Evolutionary conservation across 2,797 vertebrate genomes (phyloP).

Genomic region (Alcedo quadribrachys): DNA sequence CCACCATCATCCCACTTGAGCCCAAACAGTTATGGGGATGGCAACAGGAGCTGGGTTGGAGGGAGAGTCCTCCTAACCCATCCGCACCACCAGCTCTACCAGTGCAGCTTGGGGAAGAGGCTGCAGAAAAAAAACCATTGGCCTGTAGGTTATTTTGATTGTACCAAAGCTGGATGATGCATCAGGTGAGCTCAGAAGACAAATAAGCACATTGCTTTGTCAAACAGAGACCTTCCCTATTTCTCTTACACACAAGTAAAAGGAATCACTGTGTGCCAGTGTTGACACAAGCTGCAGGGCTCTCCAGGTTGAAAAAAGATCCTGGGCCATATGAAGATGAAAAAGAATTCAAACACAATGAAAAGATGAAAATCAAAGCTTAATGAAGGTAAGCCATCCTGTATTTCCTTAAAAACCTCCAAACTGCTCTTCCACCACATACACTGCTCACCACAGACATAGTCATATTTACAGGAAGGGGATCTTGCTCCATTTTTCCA

Average conservation of each 20-base stretch:
- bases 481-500: background rate
- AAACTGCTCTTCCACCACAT: background rate
- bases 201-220: background rate
- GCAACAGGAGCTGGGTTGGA: background rate
- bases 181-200: background rate
- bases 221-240: background rate
- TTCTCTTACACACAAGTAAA: background rate
- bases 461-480: background rate
- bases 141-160: fast-evolving
- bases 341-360: background rate
- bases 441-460: background rate
- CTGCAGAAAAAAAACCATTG: background rate
- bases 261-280: background rate
- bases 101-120: background rate
- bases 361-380: background rate
- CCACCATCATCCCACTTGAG: background rate
- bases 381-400: background rate
- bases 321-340: background rate
- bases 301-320: background rate
- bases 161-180: background rate
- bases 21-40: fast-evolving
- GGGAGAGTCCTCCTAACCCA: background rate
- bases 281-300: background rate
- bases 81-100: background rate
- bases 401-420: background rate